phyloP scores from a whole-genome alignment of 2,888 invertebrate genomes.

The Phytoseiulus persimilis region DNA sequence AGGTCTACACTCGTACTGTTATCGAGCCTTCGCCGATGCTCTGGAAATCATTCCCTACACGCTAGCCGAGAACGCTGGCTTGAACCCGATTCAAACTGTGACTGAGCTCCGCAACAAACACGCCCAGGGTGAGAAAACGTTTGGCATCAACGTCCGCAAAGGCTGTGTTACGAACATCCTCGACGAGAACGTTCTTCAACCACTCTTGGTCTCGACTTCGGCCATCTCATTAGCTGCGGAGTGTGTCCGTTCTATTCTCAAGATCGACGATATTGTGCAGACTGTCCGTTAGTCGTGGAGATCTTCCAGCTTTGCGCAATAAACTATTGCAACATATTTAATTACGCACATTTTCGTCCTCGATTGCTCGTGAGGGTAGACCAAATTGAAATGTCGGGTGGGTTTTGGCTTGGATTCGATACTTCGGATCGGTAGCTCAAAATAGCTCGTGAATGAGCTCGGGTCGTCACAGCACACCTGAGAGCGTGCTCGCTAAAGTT shows the following conservation, averaged over 20 bases:
- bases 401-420: no score
- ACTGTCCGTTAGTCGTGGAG: slow-evolving; percentile 42
- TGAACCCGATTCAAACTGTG: slow-evolving; percentile 88
- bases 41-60: slow-evolving; percentile 87
- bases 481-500: no score
- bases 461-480: no score
- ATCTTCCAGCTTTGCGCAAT: background rate
- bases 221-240: slow-evolving; percentile 89
- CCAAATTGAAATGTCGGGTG: no score
- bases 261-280: slow-evolving; percentile 97
- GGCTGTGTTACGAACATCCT: slow-evolving; percentile 93
- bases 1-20: slow-evolving; percentile 89
- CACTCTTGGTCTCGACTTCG: slow-evolving; percentile 84
- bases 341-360: background rate
- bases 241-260: slow-evolving; percentile 91
- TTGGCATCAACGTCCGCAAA: slow-evolving; percentile 88
- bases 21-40: slow-evolving; percentile 85
- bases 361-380: no score
- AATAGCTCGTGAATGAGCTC: no score
- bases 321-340: background rate
- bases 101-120: slow-evolving; percentile 91
- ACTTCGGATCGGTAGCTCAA: no score
- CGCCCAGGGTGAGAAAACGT: slow-evolving; percentile 71
- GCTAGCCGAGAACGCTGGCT: slow-evolving; percentile 80
- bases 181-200: slow-evolving; percentile 94